phyloP scores from a whole-genome alignment of 35 echinoderm and acorn worm species.

The Ptychodera flava region DNA sequence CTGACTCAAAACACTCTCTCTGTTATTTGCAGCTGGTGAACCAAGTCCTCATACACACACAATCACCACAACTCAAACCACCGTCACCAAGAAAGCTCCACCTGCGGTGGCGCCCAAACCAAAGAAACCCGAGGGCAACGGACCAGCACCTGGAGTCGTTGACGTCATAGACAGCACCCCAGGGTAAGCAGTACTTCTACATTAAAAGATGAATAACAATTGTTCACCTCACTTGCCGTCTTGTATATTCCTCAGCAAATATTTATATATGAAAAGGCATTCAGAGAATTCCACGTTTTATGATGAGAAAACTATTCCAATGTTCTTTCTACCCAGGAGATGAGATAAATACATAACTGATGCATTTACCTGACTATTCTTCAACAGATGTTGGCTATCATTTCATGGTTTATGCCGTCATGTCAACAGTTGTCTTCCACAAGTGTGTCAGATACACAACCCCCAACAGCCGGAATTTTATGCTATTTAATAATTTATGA shows the following conservation, averaged over 20 bases:
- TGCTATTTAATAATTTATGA: too few relatives aligned
- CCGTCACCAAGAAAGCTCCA: constrained; percentile 42
- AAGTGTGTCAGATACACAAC: too few relatives aligned
- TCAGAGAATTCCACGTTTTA: neutral
- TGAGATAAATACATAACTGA: too few relatives aligned
- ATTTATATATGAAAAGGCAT: neutral
- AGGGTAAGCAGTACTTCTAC: neutral
- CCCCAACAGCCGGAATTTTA: too few relatives aligned
- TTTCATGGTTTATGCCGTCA: too few relatives aligned
- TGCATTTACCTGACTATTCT: too few relatives aligned
- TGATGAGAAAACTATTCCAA: neutral
- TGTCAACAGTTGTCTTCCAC: too few relatives aligned
- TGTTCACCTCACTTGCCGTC: neutral
- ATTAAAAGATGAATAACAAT: neutral
- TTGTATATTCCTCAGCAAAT: neutral
- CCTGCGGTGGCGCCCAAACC: constrained; percentile 80
- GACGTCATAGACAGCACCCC: neutral
- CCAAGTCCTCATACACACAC: neutral
- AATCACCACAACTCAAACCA: constrained; percentile 25
- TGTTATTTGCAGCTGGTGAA: neutral
- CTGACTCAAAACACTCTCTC: too few relatives aligned
- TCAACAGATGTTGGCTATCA: too few relatives aligned
- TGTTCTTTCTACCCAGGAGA: too few relatives aligned
- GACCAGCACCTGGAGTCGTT: constrained; percentile 6
- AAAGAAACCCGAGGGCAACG: constrained; percentile 30